Conservation (phyloP, 1,140 invertebrate species). For the Spodoptera frugiperda region DNA sequence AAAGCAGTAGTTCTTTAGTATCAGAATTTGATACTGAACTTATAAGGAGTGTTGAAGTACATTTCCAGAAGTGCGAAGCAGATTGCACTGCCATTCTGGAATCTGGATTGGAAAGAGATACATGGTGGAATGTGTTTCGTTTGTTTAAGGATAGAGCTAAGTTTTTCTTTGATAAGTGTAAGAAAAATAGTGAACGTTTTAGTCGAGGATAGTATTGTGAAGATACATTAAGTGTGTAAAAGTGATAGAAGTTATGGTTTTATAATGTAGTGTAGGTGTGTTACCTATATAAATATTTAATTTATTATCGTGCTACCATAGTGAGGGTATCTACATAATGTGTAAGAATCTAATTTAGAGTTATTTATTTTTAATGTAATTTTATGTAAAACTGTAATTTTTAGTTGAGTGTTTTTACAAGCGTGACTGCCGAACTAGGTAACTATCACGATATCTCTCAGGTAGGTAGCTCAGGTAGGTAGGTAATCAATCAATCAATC, state of each 20-base stretch:
- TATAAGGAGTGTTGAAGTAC: slow-evolving; percentile 12
- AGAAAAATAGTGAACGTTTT: background rate
- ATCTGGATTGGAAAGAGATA: background rate
- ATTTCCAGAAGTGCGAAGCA: background rate
- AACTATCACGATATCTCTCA: too few species aligned
- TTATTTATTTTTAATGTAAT: too few species aligned
- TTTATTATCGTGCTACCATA: too few species aligned
- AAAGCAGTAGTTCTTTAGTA: background rate
- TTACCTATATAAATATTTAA: too few species aligned
- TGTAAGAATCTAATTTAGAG: too few species aligned
- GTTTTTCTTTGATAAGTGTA: slow-evolving; percentile 42
- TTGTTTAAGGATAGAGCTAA: slow-evolving; percentile 48
- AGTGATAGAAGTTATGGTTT: background rate
- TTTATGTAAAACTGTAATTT: too few species aligned
- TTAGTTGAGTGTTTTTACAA: too few species aligned
- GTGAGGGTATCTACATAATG: too few species aligned
- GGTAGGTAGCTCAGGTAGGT: too few species aligned
- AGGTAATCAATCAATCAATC: too few species aligned
- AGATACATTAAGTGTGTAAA: background rate
- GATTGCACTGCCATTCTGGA: slow-evolving; percentile 10
- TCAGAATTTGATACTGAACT: background rate
- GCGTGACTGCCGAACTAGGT: too few species aligned
- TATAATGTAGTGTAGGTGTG: too few species aligned
- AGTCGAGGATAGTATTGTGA: background rate
- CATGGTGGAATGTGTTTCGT: slow-evolving; percentile 41